Conservation (phyloP, 1,140 invertebrate genomes). For the Meloidogyne floridensis region DNA sequence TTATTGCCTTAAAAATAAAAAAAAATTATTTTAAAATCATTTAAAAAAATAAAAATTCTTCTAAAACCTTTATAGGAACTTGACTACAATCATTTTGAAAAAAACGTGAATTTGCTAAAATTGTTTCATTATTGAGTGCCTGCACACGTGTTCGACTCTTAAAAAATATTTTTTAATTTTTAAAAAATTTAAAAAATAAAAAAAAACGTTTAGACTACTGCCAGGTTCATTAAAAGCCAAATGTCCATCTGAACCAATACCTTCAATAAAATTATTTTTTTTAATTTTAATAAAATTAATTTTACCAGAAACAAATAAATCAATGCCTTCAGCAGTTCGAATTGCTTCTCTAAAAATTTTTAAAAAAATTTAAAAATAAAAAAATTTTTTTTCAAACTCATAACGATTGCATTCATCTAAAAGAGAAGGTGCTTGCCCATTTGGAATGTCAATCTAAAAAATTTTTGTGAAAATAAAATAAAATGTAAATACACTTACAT, state of each 20-base stretch:
- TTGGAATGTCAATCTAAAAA: conserved; percentile 81
- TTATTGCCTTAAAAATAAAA: conserved; percentile 75
- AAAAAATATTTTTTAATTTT: not conserved
- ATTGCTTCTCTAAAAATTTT: conserved; percentile 70
- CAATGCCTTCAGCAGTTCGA: conserved; percentile 83
- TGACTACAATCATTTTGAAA: conserved; percentile 89
- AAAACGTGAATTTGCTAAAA: conserved; percentile 93
- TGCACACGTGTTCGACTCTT: conserved; percentile 85
- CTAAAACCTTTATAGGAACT: conserved; percentile 75
- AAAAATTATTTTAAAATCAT: not conserved
- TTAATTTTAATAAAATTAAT: conserved; percentile 15
- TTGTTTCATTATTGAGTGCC: conserved; percentile 90
- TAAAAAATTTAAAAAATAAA: not conserved
- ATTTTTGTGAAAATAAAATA: not conserved
- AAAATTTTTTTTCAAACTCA: conserved; percentile 74
- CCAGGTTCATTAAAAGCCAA: conserved; percentile 99
- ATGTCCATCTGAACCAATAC: conserved; percentile 97
- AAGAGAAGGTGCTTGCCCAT: conserved; percentile 89
- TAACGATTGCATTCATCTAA: conserved; percentile 83
- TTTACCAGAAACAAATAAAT: conserved; percentile 75
- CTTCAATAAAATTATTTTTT: conserved; percentile 67
- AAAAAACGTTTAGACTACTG: conserved; percentile 74
- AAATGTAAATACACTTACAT: not conserved
- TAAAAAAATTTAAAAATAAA: not conserved
- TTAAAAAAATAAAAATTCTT: not conserved